Evolutionary conservation across 1,140 invertebrate genomes (phyloP).

Genomic region (Calephelis nemesis): DNA sequence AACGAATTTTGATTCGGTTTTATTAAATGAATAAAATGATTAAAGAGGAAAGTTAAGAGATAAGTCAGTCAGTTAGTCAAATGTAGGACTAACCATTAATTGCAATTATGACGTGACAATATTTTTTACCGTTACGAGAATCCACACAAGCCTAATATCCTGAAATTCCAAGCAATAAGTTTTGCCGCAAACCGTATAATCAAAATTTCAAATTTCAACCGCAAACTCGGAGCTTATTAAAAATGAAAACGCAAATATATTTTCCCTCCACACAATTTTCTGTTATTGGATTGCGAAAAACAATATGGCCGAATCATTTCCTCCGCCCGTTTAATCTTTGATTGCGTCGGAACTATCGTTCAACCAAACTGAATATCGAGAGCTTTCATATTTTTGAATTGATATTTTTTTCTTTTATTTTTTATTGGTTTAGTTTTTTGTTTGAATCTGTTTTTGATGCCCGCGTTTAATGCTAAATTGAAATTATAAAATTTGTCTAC

Average conservation of each 20-base stretch:
- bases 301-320: conserved; percentile 16
- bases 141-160: too few species aligned
- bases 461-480: too few species aligned
- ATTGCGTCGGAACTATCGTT: conserved; percentile 16
- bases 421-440: conserved; percentile 1
- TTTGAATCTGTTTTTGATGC: neutral
- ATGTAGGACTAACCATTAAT: too few species aligned
- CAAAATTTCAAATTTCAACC: neutral
- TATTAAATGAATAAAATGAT: too few species aligned
- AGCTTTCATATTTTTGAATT: conserved; percentile 12
- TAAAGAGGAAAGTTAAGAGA: too few species aligned
- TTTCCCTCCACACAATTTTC: conserved; percentile 11
- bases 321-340: conserved; percentile 16
- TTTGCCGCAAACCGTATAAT: neutral
- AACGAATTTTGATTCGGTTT: too few species aligned
- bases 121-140: too few species aligned
- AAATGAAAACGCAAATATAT: conserved; percentile 13
- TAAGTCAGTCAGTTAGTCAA: too few species aligned
- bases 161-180: neutral
- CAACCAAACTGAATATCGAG: conserved; percentile 13
- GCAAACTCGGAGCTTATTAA: conserved; percentile 4
- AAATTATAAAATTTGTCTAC: too few species aligned
- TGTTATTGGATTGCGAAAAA: conserved; percentile 17
- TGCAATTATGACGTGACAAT: too few species aligned
- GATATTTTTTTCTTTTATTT: neutral